Conservation (phyloP, 1,140 invertebrate species). For the Grapholita molesta region DNA sequence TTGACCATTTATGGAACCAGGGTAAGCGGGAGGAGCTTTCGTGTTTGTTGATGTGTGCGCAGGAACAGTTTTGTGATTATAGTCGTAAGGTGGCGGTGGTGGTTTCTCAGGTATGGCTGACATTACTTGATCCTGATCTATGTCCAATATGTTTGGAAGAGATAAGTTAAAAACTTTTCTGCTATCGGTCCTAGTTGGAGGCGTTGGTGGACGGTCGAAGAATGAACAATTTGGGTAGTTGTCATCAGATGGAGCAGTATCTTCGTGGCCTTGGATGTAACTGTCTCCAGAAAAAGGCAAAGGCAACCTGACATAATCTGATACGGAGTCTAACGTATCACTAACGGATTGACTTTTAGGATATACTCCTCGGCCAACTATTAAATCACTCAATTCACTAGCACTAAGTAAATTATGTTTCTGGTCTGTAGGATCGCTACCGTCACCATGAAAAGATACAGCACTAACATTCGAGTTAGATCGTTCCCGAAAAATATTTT, state of each 20-base stretch:
- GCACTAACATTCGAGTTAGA: slow-evolving; percentile 88
- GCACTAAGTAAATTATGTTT: slow-evolving; percentile 87
- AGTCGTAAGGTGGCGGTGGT: slow-evolving; percentile 70
- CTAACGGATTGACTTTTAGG: slow-evolving; percentile 89
- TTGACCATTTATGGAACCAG: slow-evolving; percentile 32
- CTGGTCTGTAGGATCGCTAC: slow-evolving; percentile 89
- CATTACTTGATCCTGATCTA: slow-evolving; percentile 35
- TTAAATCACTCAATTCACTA: slow-evolving; percentile 88
- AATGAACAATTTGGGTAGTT: slow-evolving; percentile 72
- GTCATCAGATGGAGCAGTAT: slow-evolving; percentile 75
- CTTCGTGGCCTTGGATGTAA: slow-evolving; percentile 77
- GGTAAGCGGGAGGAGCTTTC: slow-evolving; percentile 64
- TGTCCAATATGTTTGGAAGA: slow-evolving; percentile 67
- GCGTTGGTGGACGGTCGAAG: slow-evolving; percentile 79
- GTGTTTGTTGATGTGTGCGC: slow-evolving; percentile 29
- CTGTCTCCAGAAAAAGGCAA: slow-evolving; percentile 80
- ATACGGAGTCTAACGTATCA: slow-evolving; percentile 90
- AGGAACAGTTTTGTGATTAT: slow-evolving; percentile 63
- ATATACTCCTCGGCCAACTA: slow-evolving; percentile 86
- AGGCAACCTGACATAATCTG: slow-evolving; percentile 91
- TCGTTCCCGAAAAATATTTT: slow-evolving; percentile 79
- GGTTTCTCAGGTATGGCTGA: slow-evolving; percentile 52
- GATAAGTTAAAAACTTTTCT: slow-evolving; percentile 74
- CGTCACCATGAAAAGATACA: slow-evolving; percentile 89
- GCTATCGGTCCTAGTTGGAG: slow-evolving; percentile 82